Conservation (phyloP, 2,797 vertebrate genomes). For the Macropodus opercularis region DNA sequence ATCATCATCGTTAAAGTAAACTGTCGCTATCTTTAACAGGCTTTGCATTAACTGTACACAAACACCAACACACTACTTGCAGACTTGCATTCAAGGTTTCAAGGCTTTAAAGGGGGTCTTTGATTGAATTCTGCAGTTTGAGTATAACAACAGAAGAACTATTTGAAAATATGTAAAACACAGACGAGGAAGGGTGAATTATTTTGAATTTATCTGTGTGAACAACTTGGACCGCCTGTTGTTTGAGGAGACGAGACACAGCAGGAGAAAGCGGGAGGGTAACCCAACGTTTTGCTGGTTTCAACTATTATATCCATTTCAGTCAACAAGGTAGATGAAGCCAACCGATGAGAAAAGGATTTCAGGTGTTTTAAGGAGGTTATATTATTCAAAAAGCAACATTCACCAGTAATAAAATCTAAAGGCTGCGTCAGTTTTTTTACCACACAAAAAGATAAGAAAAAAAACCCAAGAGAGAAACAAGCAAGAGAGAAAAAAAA, state of each 20-base stretch:
- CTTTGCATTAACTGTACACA: neutral
- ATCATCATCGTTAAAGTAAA: too few species aligned
- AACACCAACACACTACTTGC: neutral
- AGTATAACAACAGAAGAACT: neutral
- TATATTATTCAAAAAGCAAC: too few species aligned
- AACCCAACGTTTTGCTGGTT: neutral
- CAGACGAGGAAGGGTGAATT: neutral
- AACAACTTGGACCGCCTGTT: neutral
- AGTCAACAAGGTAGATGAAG: neutral
- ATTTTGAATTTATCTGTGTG: neutral
- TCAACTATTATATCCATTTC: neutral
- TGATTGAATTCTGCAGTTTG: neutral
- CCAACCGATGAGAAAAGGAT: neutral
- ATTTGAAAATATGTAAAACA: neutral
- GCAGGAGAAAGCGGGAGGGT: neutral
- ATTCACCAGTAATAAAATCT: too few species aligned
- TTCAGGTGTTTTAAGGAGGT: too few species aligned
- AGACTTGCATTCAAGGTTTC: neutral
- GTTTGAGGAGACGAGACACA: neutral
- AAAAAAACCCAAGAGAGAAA: neutral
- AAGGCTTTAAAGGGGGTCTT: neutral
- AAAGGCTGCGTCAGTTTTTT: too few species aligned
- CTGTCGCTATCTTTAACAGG: conserved; percentile 1
- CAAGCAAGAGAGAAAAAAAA: neutral
- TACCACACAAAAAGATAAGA: too few species aligned